Percentiles rank a stretch among this genome's conserved stretches.
phyloP scores from a whole-genome alignment of 1,140 invertebrate species.

The Meteorus sp. region DNA sequence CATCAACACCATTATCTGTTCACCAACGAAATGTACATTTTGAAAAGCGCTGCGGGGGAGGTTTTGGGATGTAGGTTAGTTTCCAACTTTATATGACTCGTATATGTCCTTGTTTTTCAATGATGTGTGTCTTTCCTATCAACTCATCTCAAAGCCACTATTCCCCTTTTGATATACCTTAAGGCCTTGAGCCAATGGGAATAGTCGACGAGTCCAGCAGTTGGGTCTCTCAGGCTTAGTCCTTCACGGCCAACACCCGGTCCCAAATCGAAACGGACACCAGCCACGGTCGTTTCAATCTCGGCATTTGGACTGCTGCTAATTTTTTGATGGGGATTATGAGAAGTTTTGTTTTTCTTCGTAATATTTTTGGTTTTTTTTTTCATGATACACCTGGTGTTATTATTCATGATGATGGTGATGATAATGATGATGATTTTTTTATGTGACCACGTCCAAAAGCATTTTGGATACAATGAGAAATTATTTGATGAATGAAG shows the following conservation, averaged over 20 bases:
- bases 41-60: constrained; percentile 2
- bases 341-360: constrained; percentile 11
- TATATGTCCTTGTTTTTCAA: neutral
- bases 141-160: no score
- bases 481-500: neutral
- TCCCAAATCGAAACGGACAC: constrained; percentile 59
- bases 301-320: constrained; percentile 55
- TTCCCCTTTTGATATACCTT: constrained; percentile 50
- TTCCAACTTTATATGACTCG: constrained; percentile 9
- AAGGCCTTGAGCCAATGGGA: constrained; percentile 60
- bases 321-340: constrained; percentile 37
- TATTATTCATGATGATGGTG: neutral
- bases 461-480: neutral
- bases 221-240: constrained; percentile 57
- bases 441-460: neutral
- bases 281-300: constrained; percentile 58
- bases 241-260: constrained; percentile 58
- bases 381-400: neutral
- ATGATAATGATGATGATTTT: no score
- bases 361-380: constrained; percentile 18
- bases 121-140: constrained; percentile 11
- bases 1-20: constrained; percentile 3
- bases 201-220: constrained; percentile 60
- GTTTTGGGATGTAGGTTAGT: constrained; percentile 12
- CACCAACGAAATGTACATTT: neutral